Evolutionary conservation across 2,113 vertebrate species (phyloP), one percentile per base, ranked within the genome.

Genomic region (Ondatra zibethicus): DNA sequence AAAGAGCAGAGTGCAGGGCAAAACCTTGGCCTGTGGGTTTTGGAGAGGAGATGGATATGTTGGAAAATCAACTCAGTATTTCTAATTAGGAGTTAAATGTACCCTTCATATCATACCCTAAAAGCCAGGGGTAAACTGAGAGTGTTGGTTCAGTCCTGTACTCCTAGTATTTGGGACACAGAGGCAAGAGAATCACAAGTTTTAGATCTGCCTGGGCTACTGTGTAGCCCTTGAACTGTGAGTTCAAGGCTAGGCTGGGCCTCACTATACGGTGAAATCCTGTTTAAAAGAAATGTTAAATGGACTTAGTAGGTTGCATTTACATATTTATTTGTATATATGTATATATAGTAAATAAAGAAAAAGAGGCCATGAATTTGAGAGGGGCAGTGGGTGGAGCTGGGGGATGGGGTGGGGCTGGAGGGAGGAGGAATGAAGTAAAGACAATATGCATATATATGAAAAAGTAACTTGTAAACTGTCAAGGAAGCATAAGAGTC

Each of bases 21-120:
- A 29, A 21, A 5, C 14, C 3, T 36, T 0, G 88, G 3, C 1
- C 0, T 12, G 31, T 33, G 9, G 45, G 12, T 27, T 76, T 58
- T 70, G 39, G 68, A 45, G 66, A 75, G 70, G 55, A 36, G 39
- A 42, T 3, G 80, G n/a, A 80, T 70, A 21, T 0, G 21, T 55
- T 78, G 47, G 47, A 70, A 78, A 77, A 75, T 70, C 2, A 25
- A 76, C 72, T 75, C 39, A 36, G 65, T 68, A 58, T 95, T 52
- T 27, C n/a, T n/a, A 39, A 95, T 29, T 21, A 81, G 65, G 77
- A 84, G 14, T 88, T 88, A 0, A 16, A 7, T 77, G 47, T 85
- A 89, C 65, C 19, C 29, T 85, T 61, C 3, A n/a, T 27, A 36
- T 70, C 2, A 2, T 52, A 19, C 78, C 84, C 17, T 45, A 84